Conservation (phyloP, 2,888 invertebrate species). For the Platycheirus albimanus region DNA sequence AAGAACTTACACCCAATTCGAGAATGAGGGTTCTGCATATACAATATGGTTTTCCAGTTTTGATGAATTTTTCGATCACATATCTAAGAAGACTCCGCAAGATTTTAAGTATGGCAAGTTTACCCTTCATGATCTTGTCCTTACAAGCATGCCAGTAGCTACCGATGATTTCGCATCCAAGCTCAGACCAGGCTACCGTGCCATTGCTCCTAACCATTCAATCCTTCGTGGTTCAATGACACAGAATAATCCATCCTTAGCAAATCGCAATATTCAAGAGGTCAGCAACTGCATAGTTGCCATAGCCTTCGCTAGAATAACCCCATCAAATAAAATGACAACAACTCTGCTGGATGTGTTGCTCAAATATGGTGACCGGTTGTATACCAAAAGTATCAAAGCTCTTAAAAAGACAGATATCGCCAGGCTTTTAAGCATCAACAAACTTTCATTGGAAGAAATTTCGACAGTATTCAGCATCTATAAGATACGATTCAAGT, state of each 20-base stretch:
- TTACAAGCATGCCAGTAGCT: slow-evolving; percentile 20
- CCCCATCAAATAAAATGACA: slow-evolving; percentile 85
- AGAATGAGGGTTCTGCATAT: slow-evolving; percentile 78
- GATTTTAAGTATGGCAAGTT: slow-evolving; percentile 59
- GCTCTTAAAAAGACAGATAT: slow-evolving; percentile 20
- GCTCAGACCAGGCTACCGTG: slow-evolving; percentile 27
- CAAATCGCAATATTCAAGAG: slow-evolving; percentile 83
- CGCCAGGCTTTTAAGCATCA: slow-evolving; percentile 68
- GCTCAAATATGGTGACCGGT: slow-evolving; percentile 86
- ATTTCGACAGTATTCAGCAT: slow-evolving; percentile 78
- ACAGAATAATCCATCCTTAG: slow-evolving; percentile 72
- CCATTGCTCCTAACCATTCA: slow-evolving; percentile 37
- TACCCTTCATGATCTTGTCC: slow-evolving; percentile 49
- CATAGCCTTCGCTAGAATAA: slow-evolving; percentile 85
- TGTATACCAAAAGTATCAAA: slow-evolving; percentile 83
- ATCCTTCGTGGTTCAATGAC: slow-evolving; percentile 75
- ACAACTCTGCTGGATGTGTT: slow-evolving; percentile 85
- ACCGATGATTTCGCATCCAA: slow-evolving; percentile 32
- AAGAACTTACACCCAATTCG: slow-evolving; percentile 42
- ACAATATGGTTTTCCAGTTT: slow-evolving; percentile 73
- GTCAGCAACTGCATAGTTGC: slow-evolving; percentile 85
- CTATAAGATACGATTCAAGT: slow-evolving; percentile 70
- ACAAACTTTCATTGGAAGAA: slow-evolving; percentile 77
- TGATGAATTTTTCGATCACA: slow-evolving; percentile 68
- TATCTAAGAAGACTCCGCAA: slow-evolving; percentile 64